These are phyloP conservation scores for Neodon shergylaensis DNA, from an alignment of 2,113 vertebrate species.

Conservation along the genomic window DNA sequence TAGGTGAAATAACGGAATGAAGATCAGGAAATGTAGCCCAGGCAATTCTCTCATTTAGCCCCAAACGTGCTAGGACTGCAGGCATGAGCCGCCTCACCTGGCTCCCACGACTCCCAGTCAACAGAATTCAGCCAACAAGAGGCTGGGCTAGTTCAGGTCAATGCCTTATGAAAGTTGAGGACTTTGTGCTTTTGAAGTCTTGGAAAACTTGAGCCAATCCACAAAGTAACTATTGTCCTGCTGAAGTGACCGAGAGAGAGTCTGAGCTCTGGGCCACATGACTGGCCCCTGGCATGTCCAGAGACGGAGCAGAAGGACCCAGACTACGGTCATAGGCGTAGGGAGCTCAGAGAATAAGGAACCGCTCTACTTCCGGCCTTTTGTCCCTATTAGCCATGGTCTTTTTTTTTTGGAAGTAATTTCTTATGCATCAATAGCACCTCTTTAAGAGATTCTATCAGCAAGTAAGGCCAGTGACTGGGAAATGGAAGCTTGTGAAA, in stretches of 20 bases:
- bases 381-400: background rate
- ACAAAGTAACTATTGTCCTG: background rate
- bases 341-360: background rate
- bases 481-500: background rate
- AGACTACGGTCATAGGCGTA: background rate
- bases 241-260: background rate
- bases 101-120: background rate
- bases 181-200: background rate
- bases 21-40: background rate
- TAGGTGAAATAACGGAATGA: background rate
- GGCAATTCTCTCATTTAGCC: background rate
- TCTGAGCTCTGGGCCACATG: background rate
- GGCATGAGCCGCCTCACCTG: rapidly evolving
- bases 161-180: background rate
- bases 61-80: background rate
- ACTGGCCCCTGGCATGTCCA: background rate
- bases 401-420: background rate
- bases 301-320: background rate
- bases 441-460: background rate
- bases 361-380: background rate
- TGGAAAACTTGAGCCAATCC: background rate
- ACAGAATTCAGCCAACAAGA: background rate
- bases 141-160: background rate
- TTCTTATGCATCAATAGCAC: background rate
- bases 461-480: background rate